Evolutionary conservation across 2,888 invertebrate species (phyloP).

Genomic region (Deilephila porcellus): DNA sequence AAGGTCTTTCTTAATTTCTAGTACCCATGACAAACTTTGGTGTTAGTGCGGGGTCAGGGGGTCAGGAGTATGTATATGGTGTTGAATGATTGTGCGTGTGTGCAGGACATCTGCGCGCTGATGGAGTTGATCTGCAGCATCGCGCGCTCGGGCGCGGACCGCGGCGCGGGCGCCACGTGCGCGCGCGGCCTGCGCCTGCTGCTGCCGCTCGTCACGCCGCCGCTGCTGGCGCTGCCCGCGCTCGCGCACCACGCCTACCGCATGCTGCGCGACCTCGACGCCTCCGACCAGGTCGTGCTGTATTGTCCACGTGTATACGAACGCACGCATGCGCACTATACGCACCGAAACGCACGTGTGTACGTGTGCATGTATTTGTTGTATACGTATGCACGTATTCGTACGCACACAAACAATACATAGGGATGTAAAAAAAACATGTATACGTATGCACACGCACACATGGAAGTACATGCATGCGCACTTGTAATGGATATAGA

Average conservation of each 20-base stretch:
- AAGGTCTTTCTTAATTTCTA: neutral
- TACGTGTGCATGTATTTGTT: too few relatives aligned
- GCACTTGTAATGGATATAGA: too few relatives aligned
- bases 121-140: conserved; percentile 88
- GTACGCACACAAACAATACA: too few relatives aligned
- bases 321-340: neutral
- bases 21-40: neutral
- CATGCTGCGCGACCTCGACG: conserved; percentile 72
- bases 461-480: too few relatives aligned
- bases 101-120: conserved; percentile 90
- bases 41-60: neutral
- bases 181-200: conserved; percentile 69
- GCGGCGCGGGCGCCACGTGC: conserved; percentile 59
- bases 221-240: conserved; percentile 68
- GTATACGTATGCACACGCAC: too few relatives aligned
- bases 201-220: conserved; percentile 66
- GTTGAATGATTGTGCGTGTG: conserved; percentile 45
- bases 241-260: conserved; percentile 73
- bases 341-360: neutral
- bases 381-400: too few relatives aligned
- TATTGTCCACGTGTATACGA: neutral
- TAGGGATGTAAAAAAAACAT: too few relatives aligned
- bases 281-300: conserved; percentile 64
- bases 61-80: too few relatives aligned
- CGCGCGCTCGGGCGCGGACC: conserved; percentile 61